Base-by-base conservation (phyloP, 2,797 vertebrate genomes). In the Pagetopsis macropterus region DNA sequence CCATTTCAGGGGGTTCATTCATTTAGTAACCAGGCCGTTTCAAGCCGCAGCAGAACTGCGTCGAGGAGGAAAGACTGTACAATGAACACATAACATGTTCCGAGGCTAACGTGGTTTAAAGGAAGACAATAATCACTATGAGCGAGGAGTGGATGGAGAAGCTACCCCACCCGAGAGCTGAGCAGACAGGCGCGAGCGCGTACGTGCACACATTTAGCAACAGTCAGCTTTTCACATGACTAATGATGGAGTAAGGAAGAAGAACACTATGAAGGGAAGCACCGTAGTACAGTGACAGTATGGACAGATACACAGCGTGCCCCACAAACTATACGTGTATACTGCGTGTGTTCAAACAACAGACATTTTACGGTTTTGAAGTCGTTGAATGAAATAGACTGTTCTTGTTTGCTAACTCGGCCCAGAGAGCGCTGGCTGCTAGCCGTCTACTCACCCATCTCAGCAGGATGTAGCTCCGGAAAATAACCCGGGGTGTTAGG, bases 401-500 rank as follows among this genome's bases (percentile, higher is more conserved):
- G 14, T 19, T 33, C 3, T 12, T 43, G 69, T 73, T 60, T 23
- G 80, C 65, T 40, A 17, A 0, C 45, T 31, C 2, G 31, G 64
- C 40, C 51, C 41, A 3, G 3, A 21, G 44, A 37, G 60, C 60
- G 55, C 68, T 31, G 66, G 48, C 45, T 71, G 81, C 80, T 73
- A 37, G 58, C 69, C 0, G 70, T 3, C 19, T 69, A 91, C 91
- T 93, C 85, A 93, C 91, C 91, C 91, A 93, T 93, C 56, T 78
- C 82, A 16, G 86, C 76, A 69, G 77, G 83, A 75, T 82, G 82
- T 82, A 16, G 81, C 77, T 45, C 70, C 84, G 57, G 64, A n/a
- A 65, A 75, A 74, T 63, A 23, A 78, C 60, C 56, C 69, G 58
- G 46, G 37, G 27, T 72, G 65, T 52, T 55, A 1, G 15, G 46